Evolutionary conservation across 2,888 invertebrate genomes (phyloP).

Genomic region (Monochamus alternatus): DNA sequence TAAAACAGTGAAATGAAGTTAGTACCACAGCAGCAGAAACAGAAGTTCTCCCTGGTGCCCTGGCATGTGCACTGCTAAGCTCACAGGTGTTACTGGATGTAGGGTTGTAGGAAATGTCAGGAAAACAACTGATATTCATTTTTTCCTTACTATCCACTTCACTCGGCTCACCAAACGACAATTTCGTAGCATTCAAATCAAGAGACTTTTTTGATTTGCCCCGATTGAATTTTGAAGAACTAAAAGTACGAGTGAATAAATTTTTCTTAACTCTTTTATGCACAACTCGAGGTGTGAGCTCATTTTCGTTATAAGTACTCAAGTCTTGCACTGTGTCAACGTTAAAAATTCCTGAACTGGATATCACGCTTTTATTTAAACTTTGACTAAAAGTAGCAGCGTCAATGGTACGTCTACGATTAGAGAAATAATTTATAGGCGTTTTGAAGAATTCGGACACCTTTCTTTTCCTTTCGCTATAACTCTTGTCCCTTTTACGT

Average conservation of each 20-base stretch:
- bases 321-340: conserved; percentile 66
- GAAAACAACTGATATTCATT: conserved; percentile 67
- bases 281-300: conserved; percentile 49
- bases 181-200: conserved; percentile 61
- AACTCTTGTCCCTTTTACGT: conserved; percentile 65
- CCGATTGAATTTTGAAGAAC: conserved; percentile 65
- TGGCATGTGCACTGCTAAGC: conserved; percentile 58
- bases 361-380: conserved; percentile 65
- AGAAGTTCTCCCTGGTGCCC: conserved; percentile 64
- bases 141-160: conserved; percentile 58
- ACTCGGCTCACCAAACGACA: conserved; percentile 60
- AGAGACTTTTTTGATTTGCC: conserved; percentile 57
- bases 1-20: conserved; percentile 66
- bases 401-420: conserved; percentile 67
- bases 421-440: conserved; percentile 67
- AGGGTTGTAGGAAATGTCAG: conserved; percentile 66
- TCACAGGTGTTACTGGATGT: conserved; percentile 50
- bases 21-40: conserved; percentile 68
- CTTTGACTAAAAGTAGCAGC: conserved; percentile 60
- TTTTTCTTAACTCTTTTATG: conserved; percentile 64
- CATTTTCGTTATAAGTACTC: conserved; percentile 51
- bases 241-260: conserved; percentile 67
- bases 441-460: conserved; percentile 68
- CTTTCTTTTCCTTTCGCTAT: conserved; percentile 64
- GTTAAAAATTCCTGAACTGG: conserved; percentile 67